phyloP scores from a whole-genome alignment of 2,888 invertebrate genomes.

The Stomorhina lunata region DNA sequence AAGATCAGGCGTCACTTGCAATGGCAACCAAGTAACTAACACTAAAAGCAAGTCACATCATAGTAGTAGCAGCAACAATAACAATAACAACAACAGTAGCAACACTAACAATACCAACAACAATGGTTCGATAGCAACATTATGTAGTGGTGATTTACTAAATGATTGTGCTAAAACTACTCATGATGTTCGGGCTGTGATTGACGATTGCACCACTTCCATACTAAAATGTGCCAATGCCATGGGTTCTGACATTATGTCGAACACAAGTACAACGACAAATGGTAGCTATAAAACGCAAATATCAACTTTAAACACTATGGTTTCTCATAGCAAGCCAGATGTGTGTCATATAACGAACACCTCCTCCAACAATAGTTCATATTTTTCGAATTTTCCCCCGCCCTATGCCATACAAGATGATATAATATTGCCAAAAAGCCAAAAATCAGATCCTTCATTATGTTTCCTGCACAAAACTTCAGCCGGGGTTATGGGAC shows the following conservation, averaged over 20 bases:
- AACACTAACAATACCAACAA: conserved; percentile 66
- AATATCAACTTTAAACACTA: conserved; percentile 63
- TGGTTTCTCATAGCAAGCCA: conserved; percentile 69
- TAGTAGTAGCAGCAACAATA: conserved; percentile 47
- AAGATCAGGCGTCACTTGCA: conserved; percentile 60
- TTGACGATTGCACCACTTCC: conserved; percentile 78
- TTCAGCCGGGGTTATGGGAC: not conserved
- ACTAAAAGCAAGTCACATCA: conserved; percentile 51
- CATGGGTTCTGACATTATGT: conserved; percentile 69
- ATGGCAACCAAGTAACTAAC: conserved; percentile 44
- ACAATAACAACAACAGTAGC: conserved; percentile 61
- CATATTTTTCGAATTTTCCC: conserved; percentile 66
- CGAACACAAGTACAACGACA: conserved; percentile 63
- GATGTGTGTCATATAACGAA: conserved; percentile 72
- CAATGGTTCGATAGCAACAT: conserved; percentile 70
- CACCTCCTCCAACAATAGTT: conserved; percentile 60
- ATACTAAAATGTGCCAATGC: conserved; percentile 77
- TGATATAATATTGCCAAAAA: conserved; percentile 73
- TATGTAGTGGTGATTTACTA: conserved; percentile 73
- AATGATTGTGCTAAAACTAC: conserved; percentile 73
- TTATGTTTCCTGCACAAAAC: conserved; percentile 72
- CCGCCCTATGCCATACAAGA: conserved; percentile 72
- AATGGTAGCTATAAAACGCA: conserved; percentile 59
- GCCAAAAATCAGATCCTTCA: conserved; percentile 75
- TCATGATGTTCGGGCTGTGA: conserved; percentile 71